Evolutionary conservation across 2,113 vertebrate genomes (phyloP).

Genomic region (Podiceps cristatus): DNA sequence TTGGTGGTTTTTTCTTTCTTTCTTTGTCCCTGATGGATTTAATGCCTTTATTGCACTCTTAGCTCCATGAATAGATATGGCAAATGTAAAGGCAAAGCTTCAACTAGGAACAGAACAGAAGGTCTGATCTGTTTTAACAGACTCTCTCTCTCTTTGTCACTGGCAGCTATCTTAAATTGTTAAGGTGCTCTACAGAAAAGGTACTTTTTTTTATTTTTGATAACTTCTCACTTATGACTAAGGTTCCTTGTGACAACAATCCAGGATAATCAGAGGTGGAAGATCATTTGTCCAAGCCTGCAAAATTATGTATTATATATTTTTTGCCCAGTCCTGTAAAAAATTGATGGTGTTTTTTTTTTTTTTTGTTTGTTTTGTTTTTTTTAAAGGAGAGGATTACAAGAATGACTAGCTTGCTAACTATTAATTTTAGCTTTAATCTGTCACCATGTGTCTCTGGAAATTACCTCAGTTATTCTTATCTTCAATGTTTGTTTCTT

Average conservation of each 20-base stretch:
- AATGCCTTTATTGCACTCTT: constrained; percentile 37
- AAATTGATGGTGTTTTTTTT: neutral
- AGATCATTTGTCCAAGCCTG: neutral
- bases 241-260: neutral
- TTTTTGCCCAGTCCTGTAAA: neutral
- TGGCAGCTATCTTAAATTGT: neutral
- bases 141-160: constrained; percentile 16
- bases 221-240: neutral
- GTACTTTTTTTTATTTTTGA: accelerated
- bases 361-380: neutral
- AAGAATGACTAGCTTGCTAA: neutral
- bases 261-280: neutral
- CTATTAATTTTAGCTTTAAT: neutral
- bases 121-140: constrained; percentile 21
- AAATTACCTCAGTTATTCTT: neutral
- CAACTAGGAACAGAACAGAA: neutral
- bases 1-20: neutral
- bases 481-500: neutral
- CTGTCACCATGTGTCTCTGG: neutral
- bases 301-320: neutral
- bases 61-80: constrained; percentile 40
- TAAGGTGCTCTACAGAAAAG: neutral
- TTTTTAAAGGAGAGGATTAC: neutral
- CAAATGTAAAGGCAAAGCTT: constrained; percentile 46
- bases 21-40: neutral